A percentile compares a stretch with the other conserved stretches of the same genome.
Evolutionary conservation across 2,797 vertebrate species (phyloP).

Genomic region (Macrochelys suwanniensis): DNA sequence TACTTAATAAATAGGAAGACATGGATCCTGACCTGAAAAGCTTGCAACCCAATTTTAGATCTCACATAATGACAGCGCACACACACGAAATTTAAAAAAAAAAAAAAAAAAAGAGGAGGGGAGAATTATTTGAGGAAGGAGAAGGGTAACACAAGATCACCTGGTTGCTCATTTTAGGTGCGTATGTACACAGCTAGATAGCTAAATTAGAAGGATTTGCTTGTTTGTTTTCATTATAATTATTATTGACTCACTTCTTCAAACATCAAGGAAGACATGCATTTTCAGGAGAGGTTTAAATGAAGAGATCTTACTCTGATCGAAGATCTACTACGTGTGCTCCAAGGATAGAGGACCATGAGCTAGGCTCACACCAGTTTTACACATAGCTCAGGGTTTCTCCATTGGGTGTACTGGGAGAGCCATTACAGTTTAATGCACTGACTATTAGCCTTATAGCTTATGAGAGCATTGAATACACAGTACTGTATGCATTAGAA

Average conservation of each 20-base stretch:
- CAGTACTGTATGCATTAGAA: no score
- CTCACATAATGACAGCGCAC: background rate
- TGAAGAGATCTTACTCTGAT: background rate
- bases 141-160: background rate
- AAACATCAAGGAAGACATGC: background rate
- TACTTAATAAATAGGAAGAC: slow-evolving; percentile 26
- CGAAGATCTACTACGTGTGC: background rate
- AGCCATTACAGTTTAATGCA: background rate
- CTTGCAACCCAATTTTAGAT: slow-evolving; percentile 49
- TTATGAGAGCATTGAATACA: no score
- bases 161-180: fast-evolving
- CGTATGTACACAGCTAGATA: background rate
- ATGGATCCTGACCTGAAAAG: background rate
- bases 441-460: background rate
- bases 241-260: background rate
- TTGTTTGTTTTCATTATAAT: background rate
- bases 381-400: background rate
- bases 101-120: background rate
- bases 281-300: background rate
- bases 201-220: fast-evolving
- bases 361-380: background rate
- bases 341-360: background rate
- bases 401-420: background rate
- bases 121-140: background rate
- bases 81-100: no score